These are phyloP conservation scores for Acanthurus lineatus DNA, from an alignment of 2,797 vertebrate genomes.

Conservation along the genomic window DNA sequence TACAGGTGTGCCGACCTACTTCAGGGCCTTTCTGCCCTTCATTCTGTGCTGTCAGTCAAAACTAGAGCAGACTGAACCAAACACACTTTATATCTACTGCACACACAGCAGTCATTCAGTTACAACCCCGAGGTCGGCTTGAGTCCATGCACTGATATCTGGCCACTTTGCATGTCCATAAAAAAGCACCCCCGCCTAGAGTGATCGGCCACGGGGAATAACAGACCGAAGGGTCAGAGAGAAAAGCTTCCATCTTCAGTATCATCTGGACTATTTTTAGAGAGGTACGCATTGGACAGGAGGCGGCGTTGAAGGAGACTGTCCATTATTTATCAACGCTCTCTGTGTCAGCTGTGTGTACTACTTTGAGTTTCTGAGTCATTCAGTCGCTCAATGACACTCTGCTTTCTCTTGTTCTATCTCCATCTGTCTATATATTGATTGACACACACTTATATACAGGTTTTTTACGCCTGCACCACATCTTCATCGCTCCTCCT, in stretches of 20 bases:
- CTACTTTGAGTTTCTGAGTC: conserved; percentile 43
- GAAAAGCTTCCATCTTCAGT: conserved; percentile 51
- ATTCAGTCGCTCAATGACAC: conserved; percentile 43
- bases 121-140: conserved; percentile 32
- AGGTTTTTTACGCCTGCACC: conserved; percentile 21
- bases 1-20: neutral
- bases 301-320: conserved; percentile 42
- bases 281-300: conserved; percentile 44
- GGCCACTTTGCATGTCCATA: conserved; percentile 40
- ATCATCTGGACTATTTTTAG: conserved; percentile 74
- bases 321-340: conserved; percentile 77
- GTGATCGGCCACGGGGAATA: conserved; percentile 27
- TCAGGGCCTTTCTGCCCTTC: neutral
- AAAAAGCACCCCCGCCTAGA: conserved; percentile 26
- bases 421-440: conserved; percentile 19
- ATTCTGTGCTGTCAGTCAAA: conserved; percentile 11
- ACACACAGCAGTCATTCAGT: conserved; percentile 10
- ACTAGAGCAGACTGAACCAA: conserved; percentile 10
- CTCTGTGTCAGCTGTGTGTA: conserved; percentile 54
- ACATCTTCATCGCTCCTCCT: neutral
- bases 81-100: neutral
- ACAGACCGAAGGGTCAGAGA: conserved; percentile 41
- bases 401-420: conserved; percentile 20
- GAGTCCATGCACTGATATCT: conserved; percentile 20
- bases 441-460: conserved; percentile 10